A percentile compares a stretch with the other conserved stretches of the same genome.
These are phyloP conservation scores for Benitochromis conjunctus DNA, from an alignment of 2,113 vertebrate genomes.

Conservation along the genomic window DNA sequence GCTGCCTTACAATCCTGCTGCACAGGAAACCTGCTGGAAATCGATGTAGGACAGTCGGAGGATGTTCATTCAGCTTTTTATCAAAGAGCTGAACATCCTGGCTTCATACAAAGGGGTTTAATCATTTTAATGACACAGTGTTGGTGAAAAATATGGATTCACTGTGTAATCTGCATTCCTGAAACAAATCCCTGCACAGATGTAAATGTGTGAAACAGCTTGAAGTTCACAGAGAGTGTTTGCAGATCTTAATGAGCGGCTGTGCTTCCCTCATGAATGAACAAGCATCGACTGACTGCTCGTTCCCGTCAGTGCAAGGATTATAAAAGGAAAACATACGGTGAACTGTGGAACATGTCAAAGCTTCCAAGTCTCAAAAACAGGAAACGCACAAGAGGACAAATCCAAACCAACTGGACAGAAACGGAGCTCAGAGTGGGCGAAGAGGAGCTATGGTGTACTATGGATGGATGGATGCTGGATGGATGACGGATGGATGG, in stretches of 20 bases:
- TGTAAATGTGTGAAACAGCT: not conserved
- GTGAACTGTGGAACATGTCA: not conserved
- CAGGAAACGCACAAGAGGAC: not conserved
- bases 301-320: fast-evolving
- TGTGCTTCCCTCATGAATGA: not conserved
- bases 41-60: not conserved
- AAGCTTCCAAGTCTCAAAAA: not conserved
- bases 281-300: not conserved
- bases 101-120: not conserved
- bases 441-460: not conserved
- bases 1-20: not conserved
- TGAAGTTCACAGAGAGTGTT: not conserved
- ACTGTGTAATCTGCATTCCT: not conserved
- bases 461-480: too few species aligned
- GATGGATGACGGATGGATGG: too few species aligned
- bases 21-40: not conserved
- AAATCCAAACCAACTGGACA: not conserved
- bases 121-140: not conserved
- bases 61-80: not conserved
- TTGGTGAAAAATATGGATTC: not conserved
- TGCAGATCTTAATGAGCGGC: not conserved
- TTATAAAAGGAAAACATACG: not conserved
- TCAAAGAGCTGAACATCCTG: not conserved
- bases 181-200: not conserved
- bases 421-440: not conserved